Evolutionary conservation across 1,140 invertebrate genomes (phyloP).

Genomic region (Drosophila azteca): DNA sequence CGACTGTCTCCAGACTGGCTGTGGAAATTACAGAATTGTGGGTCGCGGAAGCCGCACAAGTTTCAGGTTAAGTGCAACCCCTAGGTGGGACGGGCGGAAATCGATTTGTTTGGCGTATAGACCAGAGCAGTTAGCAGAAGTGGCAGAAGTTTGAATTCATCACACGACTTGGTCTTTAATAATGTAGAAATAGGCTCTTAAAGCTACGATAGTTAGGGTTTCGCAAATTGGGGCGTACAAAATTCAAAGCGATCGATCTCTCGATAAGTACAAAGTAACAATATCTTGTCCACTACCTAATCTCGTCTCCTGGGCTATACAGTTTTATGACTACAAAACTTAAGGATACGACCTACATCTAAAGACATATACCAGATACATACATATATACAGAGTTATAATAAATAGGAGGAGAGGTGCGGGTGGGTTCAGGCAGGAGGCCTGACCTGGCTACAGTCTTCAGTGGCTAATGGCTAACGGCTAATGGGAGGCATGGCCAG

Average conservation of each 20-base stretch:
- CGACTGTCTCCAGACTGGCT: no score
- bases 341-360: conserved; percentile 13
- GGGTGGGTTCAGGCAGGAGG: conserved; percentile 4
- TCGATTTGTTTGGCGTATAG: conserved; percentile 16
- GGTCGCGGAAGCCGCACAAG: conserved; percentile 63
- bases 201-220: conserved; percentile 11
- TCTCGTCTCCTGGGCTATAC: no score
- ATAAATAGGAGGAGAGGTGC: not conserved
- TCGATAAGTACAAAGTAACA: conserved; percentile 19
- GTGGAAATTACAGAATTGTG: conserved; percentile 32
- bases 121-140: not conserved
- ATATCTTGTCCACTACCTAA: conserved; percentile 12
- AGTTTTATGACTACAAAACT: conserved; percentile 9
- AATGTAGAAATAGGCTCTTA: conserved; percentile 21
- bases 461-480: not conserved
- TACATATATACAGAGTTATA: conserved; percentile 4
- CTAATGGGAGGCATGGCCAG: no score
- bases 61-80: conserved; percentile 74
- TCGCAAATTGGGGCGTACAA: conserved; percentile 11
- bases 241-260: conserved; percentile 13
- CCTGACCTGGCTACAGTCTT: conserved; percentile 47
- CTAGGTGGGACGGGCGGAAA: conserved; percentile 37
- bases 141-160: conserved; percentile 19
- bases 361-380: conserved; percentile 21
- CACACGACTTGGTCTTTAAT: conserved; percentile 68